These are phyloP conservation scores for Chrysocyon brachyurus DNA, from an alignment of 2,797 vertebrate species.

Conservation along the genomic window DNA sequence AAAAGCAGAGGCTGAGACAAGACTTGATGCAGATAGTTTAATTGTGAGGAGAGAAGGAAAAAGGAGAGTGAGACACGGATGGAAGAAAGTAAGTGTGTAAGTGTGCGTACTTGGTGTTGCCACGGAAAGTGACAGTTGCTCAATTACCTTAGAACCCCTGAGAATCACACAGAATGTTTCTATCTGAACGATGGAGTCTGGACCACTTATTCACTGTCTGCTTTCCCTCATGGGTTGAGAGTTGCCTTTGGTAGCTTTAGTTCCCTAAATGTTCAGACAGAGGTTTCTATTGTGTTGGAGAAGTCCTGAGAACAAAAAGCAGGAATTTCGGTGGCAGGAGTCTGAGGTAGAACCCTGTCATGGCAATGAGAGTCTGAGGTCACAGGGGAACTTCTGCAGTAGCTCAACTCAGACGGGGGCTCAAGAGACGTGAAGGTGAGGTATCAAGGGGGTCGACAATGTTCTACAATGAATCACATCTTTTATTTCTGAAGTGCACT, in stretches of 20 bases:
- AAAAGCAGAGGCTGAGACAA: background rate
- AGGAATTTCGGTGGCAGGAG: background rate
- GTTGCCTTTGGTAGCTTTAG: background rate
- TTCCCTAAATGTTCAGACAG: background rate
- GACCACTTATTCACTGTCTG: background rate
- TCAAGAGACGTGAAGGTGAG: background rate
- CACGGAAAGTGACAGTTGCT: background rate
- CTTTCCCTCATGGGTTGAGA: background rate
- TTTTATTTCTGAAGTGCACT: background rate
- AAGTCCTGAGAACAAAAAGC: background rate
- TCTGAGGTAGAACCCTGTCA: background rate
- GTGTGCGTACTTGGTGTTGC: background rate
- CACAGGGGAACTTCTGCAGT: background rate
- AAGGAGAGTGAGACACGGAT: background rate
- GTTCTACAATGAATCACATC: background rate
- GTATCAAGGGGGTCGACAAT: accelerated
- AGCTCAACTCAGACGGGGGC: background rate
- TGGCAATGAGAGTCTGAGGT: background rate
- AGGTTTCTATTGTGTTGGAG: background rate
- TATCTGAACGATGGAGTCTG: background rate
- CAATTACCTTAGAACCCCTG: background rate
- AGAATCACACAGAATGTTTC: background rate
- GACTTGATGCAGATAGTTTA: background rate
- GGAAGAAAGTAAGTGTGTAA: background rate
- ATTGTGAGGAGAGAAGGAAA: background rate